A percentile compares a stretch with the other conserved stretches of the same genome.
Conservation (phyloP, 1,140 invertebrate genomes). For the Atta colombica region DNA sequence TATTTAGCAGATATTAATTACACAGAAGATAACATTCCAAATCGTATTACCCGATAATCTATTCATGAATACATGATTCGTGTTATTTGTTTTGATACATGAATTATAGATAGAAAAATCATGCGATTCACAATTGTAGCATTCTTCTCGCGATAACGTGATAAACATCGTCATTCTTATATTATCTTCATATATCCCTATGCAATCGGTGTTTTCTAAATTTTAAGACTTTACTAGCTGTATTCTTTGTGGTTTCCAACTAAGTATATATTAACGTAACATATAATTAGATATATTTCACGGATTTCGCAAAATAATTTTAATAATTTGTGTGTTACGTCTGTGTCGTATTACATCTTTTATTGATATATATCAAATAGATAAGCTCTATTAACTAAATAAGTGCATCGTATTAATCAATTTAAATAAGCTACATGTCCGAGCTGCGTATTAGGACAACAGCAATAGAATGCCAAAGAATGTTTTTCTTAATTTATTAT, state of each 20-base stretch:
- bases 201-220: slow-evolving; percentile 77
- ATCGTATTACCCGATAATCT: slow-evolving; percentile 12
- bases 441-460: slow-evolving; percentile 6
- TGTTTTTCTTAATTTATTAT: slow-evolving; percentile 9
- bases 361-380: slow-evolving; percentile 34
- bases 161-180: slow-evolving; percentile 62
- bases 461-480: slow-evolving; percentile 13
- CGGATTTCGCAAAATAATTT: slow-evolving; percentile 60
- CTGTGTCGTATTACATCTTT: slow-evolving; percentile 30
- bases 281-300: slow-evolving; percentile 60
- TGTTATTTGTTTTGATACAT: slow-evolving; percentile 61
- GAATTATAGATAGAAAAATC: slow-evolving; percentile 45
- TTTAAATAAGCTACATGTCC: slow-evolving; percentile 3
- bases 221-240: slow-evolving; percentile 73
- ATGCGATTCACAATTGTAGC: slow-evolving; percentile 51
- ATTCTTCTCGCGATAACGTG: slow-evolving; percentile 47
- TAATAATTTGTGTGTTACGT: slow-evolving; percentile 55
- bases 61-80: slow-evolving; percentile 57
- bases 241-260: slow-evolving; percentile 71
- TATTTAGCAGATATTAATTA: slow-evolving; percentile 31
- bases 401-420: slow-evolving; percentile 30
- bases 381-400: slow-evolving; percentile 16
- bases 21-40: slow-evolving; percentile 69
- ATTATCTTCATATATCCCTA: slow-evolving; percentile 70
- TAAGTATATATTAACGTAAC: slow-evolving; percentile 49